Conservation (phyloP, 1,140 invertebrate genomes). For the Drosophila sproati region DNA sequence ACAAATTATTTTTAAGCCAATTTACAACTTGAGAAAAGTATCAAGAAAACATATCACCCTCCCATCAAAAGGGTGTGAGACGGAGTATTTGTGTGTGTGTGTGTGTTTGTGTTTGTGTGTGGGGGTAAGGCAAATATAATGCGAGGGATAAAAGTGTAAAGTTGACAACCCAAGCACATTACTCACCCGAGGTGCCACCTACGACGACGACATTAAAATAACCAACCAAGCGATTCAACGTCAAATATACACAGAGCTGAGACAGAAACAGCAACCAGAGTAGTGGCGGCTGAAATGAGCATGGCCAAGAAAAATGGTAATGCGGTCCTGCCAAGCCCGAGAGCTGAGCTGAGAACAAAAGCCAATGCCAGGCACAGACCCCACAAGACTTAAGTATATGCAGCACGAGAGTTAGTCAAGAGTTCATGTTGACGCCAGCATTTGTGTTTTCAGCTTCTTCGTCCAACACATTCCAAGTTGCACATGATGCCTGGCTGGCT, state of each 20-base stretch:
- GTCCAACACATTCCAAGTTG: slow-evolving; percentile 26
- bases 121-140: slow-evolving; percentile 82
- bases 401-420: slow-evolving; percentile 41
- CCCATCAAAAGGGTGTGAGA: slow-evolving; percentile 9
- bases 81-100: slow-evolving; percentile 11
- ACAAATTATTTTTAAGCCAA: slow-evolving; percentile 84
- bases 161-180: slow-evolving; percentile 82
- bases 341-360: slow-evolving; percentile 8
- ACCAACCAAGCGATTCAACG: slow-evolving; percentile 80
- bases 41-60: slow-evolving; percentile 80
- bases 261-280: slow-evolving; percentile 49
- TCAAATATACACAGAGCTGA: slow-evolving; percentile 61
- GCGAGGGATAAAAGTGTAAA: slow-evolving; percentile 82
- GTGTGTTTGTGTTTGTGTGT: slow-evolving; percentile 52
- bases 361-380: slow-evolving; percentile 9
- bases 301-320: slow-evolving; percentile 81
- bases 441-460: slow-evolving; percentile 36
- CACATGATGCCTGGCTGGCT: slow-evolving; percentile 38
- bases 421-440: slow-evolving; percentile 42
- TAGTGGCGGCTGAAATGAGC: slow-evolving; percentile 60
- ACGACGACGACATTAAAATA: slow-evolving; percentile 71
- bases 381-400: slow-evolving; percentile 38
- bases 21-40: slow-evolving; percentile 84
- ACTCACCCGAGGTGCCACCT: slow-evolving; percentile 78
- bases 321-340: slow-evolving; percentile 57